phyloP scores from a whole-genome alignment of 2,888 invertebrate species.

The Heliconius ismenius region DNA sequence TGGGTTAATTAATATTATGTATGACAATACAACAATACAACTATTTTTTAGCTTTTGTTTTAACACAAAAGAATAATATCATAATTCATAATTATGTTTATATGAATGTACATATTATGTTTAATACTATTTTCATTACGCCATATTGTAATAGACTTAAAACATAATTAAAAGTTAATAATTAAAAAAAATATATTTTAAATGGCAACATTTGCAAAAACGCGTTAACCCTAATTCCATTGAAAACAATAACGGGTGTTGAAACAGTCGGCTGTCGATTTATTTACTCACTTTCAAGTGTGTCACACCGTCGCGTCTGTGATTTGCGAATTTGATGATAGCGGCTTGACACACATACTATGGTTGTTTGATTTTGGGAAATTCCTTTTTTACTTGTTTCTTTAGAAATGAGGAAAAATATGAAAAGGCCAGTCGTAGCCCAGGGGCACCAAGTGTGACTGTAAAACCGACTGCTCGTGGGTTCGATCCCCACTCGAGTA shows the following conservation, averaged over 20 bases:
- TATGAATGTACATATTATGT: neutral
- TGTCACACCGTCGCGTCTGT: slow-evolving; percentile 29
- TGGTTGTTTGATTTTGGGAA: neutral
- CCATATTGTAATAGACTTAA: neutral
- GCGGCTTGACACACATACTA: slow-evolving; percentile 18
- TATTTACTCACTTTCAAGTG: slow-evolving; percentile 29
- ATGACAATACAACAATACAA: no score
- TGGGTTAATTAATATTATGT: neutral
- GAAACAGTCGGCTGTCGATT: slow-evolving; percentile 17
- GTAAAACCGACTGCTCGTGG: no score
- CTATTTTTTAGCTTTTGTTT: neutral
- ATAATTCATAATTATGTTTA: neutral
- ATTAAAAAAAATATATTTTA: neutral
- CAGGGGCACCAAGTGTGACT: no score
- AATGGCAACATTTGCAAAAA: neutral
- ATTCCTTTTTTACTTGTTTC: neutral
- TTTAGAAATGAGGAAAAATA: neutral
- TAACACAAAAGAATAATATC: slow-evolving; percentile 11
- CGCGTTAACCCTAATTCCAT: slow-evolving; percentile 18
- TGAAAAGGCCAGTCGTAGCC: neutral
- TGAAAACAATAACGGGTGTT: slow-evolving; percentile 27
- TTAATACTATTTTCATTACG: neutral
- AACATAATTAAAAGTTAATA: neutral
- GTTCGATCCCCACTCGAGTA: no score
- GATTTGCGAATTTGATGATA: slow-evolving; percentile 24